Conservation (phyloP, 1,140 invertebrate genomes). For the Diachasmimorpha longicaudata region DNA sequence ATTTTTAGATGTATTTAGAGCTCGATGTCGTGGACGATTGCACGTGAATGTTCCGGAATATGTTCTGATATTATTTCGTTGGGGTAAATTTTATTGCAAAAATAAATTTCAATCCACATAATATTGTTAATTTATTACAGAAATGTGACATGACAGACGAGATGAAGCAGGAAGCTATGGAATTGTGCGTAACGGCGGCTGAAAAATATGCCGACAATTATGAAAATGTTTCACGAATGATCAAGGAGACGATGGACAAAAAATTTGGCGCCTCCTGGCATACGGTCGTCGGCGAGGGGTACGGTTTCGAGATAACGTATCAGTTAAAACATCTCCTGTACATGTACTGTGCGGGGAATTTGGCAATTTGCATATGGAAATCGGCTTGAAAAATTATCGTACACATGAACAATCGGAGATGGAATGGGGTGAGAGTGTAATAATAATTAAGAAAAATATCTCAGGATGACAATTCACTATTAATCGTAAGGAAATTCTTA, state of each 20-base stretch:
- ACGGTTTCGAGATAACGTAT: slow-evolving; percentile 93
- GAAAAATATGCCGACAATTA: slow-evolving; percentile 87
- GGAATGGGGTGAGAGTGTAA: neutral
- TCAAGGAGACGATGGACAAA: slow-evolving; percentile 96
- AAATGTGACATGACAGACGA: slow-evolving; percentile 93
- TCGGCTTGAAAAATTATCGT: slow-evolving; percentile 34
- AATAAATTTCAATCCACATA: neutral
- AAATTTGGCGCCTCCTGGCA: slow-evolving; percentile 95
- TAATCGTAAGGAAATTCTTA: neutral
- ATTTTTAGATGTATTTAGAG: too few relatives aligned
- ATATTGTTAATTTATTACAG: slow-evolving; percentile 55
- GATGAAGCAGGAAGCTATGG: slow-evolving; percentile 88
- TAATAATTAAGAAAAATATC: neutral
- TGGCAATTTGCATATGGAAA: slow-evolving; percentile 93
- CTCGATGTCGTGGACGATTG: too few relatives aligned
- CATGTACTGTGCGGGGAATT: slow-evolving; percentile 92
- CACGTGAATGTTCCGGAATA: too few relatives aligned
- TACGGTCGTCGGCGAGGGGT: slow-evolving; percentile 92
- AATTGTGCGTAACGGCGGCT: slow-evolving; percentile 89
- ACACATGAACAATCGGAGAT: neutral
- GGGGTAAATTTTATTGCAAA: neutral
- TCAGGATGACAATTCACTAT: neutral
- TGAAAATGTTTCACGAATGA: slow-evolving; percentile 79
- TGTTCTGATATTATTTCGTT: too few relatives aligned
- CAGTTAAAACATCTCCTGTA: slow-evolving; percentile 93